Percentiles rank a stretch among this genome's conserved stretches.
Evolutionary conservation across 1,140 invertebrate species (phyloP).

Genomic region (Drosophila ambigua): DNA sequence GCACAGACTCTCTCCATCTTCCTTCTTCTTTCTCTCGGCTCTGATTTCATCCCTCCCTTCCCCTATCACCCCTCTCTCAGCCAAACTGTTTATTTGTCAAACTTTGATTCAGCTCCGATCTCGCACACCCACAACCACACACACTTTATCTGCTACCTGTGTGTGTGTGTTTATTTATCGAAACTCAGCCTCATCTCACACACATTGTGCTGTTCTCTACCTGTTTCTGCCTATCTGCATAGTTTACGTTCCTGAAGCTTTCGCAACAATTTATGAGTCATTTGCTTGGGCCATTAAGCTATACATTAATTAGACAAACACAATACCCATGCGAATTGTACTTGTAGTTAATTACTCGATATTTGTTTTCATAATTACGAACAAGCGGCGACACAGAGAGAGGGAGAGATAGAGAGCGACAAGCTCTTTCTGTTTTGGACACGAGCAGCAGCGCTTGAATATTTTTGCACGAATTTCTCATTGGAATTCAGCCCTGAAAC

Average conservation of each 20-base stretch:
- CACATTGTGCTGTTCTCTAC: too few species aligned
- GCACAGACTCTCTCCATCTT: neutral
- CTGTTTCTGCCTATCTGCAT: slow-evolving; percentile 3
- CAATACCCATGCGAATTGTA: slow-evolving; percentile 15
- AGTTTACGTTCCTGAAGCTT: slow-evolving; percentile 2
- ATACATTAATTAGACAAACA: slow-evolving; percentile 1
- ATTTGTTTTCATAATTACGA: slow-evolving; percentile 52
- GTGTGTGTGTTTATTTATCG: too few species aligned
- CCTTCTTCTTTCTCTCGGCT: neutral
- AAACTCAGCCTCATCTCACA: too few species aligned
- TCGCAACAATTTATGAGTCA: slow-evolving; percentile 49
- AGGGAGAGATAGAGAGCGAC: slow-evolving; percentile 8
- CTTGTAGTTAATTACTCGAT: slow-evolving; percentile 29
- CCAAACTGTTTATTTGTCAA: slow-evolving; percentile 23
- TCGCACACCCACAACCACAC: too few species aligned
- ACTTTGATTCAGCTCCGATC: slow-evolving; percentile 5
- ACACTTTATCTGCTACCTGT: too few species aligned
- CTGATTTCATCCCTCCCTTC: neutral
- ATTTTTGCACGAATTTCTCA: slow-evolving; percentile 48
- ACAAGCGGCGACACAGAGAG: neutral
- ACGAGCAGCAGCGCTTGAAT: slow-evolving; percentile 35
- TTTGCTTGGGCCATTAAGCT: slow-evolving; percentile 26
- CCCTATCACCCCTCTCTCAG: neutral
- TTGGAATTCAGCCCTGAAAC: slow-evolving; percentile 55
- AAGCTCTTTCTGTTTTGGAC: slow-evolving; percentile 57